Evolutionary conservation across 2,113 vertebrate genomes (phyloP).

Genomic region (Morone saxatilis): DNA sequence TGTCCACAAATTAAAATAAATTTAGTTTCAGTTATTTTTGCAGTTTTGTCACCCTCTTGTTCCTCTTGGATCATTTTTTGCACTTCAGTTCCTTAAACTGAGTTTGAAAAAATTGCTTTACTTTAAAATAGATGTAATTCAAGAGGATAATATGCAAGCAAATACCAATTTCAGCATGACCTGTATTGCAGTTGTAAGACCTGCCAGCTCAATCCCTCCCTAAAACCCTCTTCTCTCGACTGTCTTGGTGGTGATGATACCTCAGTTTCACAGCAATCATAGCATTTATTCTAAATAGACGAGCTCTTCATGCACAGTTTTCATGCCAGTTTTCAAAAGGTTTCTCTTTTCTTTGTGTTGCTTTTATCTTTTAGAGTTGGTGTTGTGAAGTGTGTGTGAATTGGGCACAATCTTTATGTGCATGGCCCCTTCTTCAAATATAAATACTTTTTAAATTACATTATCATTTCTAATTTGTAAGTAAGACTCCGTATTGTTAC

Average conservation of each 20-base stretch:
- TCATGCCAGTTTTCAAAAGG: neutral
- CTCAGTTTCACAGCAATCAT: neutral
- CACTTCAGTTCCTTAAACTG: neutral
- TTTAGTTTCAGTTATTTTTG: slow-evolving; percentile 6
- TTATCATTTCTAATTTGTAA: neutral
- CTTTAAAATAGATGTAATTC: neutral
- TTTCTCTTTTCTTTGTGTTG: neutral
- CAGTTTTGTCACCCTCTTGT: neutral
- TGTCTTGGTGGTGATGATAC: neutral
- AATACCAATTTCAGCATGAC: neutral
- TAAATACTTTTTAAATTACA: neutral
- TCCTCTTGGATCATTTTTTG: neutral
- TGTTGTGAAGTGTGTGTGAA: neutral
- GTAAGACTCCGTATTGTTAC: neutral
- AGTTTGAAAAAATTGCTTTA: neutral
- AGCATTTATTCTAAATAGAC: neutral
- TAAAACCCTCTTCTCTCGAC: neutral
- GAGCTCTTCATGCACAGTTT: neutral
- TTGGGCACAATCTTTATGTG: neutral
- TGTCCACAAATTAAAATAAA: neutral
- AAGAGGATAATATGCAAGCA: neutral
- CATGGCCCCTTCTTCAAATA: neutral
- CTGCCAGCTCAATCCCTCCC: neutral
- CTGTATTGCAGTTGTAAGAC: neutral
- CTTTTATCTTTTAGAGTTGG: neutral